Evolutionary conservation across 2,888 invertebrate species (phyloP).

Genomic region (Abscondita cerata): DNA sequence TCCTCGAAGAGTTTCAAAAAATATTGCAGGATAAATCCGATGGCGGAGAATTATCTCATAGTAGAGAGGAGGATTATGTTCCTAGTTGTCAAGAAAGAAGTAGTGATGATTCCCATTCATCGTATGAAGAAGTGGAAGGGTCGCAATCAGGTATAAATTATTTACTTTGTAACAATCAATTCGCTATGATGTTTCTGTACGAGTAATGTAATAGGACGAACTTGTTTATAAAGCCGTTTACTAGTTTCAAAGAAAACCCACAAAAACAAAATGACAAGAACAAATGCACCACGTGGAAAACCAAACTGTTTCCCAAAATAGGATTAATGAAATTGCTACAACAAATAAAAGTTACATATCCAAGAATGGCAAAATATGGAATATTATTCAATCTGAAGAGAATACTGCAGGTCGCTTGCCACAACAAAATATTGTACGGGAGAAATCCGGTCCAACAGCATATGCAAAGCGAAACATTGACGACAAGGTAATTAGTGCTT

Average conservation of each 20-base stretch:
- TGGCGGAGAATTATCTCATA: neutral
- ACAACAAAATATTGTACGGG: neutral
- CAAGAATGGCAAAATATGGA: too few species aligned
- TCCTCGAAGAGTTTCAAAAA: neutral
- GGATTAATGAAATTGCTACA: neutral
- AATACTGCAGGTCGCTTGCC: neutral
- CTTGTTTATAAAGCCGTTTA: neutral
- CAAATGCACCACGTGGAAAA: neutral
- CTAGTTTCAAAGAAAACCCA: neutral
- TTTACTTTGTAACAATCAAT: neutral
- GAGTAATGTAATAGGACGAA: neutral
- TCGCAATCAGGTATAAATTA: neutral
- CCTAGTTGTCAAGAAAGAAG: neutral
- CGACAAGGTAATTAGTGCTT: neutral
- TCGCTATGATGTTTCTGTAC: neutral
- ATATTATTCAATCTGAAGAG: too few species aligned
- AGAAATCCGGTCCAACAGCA: neutral
- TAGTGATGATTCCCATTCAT: neutral
- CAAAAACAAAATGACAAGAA: too few species aligned
- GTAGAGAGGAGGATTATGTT: neutral
- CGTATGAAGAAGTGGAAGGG: too few species aligned
- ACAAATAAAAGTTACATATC: neutral
- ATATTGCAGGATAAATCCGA: neutral
- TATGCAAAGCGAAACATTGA: neutral
- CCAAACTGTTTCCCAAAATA: neutral